These are phyloP conservation scores for Pseudorectes ferrugineus DNA, from an alignment of 2,113 vertebrate genomes.

Conservation along the genomic window DNA sequence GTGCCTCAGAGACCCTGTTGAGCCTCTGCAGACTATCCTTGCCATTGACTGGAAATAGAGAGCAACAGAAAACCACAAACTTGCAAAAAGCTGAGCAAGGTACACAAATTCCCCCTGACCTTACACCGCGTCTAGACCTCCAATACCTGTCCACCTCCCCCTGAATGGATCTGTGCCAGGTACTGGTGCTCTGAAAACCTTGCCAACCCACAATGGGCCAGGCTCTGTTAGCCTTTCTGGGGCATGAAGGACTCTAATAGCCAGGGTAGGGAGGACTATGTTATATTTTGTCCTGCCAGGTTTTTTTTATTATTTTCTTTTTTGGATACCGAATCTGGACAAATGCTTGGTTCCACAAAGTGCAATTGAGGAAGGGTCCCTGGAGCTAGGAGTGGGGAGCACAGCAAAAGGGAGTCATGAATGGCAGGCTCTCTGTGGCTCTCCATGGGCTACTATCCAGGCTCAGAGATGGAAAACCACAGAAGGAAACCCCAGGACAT, in stretches of 20 bases:
- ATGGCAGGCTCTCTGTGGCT: not conserved
- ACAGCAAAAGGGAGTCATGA: not conserved
- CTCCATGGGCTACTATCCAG: not conserved
- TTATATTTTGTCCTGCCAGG: not conserved
- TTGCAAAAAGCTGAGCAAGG: not conserved
- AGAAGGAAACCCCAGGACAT: not conserved
- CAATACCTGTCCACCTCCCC: not conserved
- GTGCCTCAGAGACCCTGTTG: not conserved
- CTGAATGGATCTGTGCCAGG: not conserved
- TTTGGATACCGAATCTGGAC: not conserved
- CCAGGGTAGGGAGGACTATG: not conserved
- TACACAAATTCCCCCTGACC: not conserved
- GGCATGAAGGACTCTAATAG: not conserved
- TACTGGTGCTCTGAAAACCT: not conserved
- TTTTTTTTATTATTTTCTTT: not conserved
- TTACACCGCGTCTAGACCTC: not conserved
- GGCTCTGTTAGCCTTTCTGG: not conserved
- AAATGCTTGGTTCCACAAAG: not conserved
- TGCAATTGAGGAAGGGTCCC: not conserved
- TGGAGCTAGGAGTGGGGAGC: not conserved
- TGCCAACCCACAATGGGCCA: not conserved
- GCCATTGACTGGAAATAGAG: not conserved
- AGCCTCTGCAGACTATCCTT: not conserved
- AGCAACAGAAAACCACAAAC: not conserved
- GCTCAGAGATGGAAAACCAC: not conserved